These are phyloP conservation scores for Drosophila nannoptera DNA, from an alignment of 1,140 invertebrate species.

Conservation along the genomic window DNA sequence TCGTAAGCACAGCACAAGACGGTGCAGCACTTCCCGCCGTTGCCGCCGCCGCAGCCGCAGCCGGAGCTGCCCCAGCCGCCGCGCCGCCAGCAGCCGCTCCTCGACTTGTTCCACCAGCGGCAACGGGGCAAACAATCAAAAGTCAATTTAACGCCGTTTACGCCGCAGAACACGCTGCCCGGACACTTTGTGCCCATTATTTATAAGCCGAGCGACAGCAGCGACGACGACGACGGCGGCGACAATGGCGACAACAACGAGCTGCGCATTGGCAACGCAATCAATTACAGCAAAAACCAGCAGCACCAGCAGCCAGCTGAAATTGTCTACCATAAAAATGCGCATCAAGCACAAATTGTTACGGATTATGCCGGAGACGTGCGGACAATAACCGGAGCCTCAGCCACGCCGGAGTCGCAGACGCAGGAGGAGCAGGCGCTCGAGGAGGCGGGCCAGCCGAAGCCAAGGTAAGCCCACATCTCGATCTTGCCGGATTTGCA, in stretches of 20 bases:
- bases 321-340: conserved; percentile 70
- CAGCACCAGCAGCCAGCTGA: conserved; percentile 30
- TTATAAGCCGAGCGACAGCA: conserved; percentile 58
- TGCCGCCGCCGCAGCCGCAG: conserved; percentile 45
- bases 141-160: conserved; percentile 79
- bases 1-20: conserved; percentile 70
- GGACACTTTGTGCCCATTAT: conserved; percentile 78
- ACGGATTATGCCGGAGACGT: conserved; percentile 53
- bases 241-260: conserved; percentile 76
- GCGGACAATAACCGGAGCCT: conserved; percentile 14
- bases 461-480: conserved; percentile 56
- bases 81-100: conserved; percentile 41
- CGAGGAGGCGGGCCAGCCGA: conserved; percentile 29
- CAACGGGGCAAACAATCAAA: conserved; percentile 75
- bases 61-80: conserved; percentile 38
- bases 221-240: conserved; percentile 63
- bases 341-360: conserved; percentile 69
- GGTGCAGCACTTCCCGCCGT: conserved; percentile 73
- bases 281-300: conserved; percentile 68
- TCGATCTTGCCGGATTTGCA: background rate
- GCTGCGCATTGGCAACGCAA: conserved; percentile 61
- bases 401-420: conserved; percentile 31
- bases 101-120: conserved; percentile 44
- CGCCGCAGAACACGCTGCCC: conserved; percentile 75
- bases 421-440: conserved; percentile 33